Evolutionary conservation across 1,140 invertebrate genomes (phyloP).

Genomic region (Eupristina koningsbergeri): DNA sequence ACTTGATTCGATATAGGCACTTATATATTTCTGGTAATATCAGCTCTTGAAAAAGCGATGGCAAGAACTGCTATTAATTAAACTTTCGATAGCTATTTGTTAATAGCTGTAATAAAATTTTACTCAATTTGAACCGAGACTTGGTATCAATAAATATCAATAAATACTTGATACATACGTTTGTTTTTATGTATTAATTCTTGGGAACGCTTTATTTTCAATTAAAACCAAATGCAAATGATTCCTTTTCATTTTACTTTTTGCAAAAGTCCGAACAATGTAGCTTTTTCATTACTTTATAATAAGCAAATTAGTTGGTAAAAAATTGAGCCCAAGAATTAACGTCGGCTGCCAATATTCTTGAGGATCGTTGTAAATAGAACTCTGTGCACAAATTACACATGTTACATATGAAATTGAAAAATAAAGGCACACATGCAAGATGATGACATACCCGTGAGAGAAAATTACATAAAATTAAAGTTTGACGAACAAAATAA

Average conservation of each 20-base stretch:
- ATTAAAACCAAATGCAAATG: not conserved
- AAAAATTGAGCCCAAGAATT: not conserved
- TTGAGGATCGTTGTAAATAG: not conserved
- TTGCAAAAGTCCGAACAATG: not conserved
- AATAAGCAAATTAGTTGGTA: not conserved
- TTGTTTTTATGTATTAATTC: not conserved
- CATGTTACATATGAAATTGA: not conserved
- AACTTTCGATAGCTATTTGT: not conserved
- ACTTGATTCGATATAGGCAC: not conserved
- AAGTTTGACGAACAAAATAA: not conserved
- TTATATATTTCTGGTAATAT: not conserved
- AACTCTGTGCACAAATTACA: not conserved
- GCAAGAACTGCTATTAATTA: not conserved
- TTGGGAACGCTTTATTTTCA: not conserved
- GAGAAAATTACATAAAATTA: slow-evolving; percentile 19
- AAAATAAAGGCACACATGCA: not conserved
- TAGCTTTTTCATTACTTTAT: not conserved
- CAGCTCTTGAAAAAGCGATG: not conserved
- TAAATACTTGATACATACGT: slow-evolving; percentile 3
- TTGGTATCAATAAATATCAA: not conserved
- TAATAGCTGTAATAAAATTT: not conserved
- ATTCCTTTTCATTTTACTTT: not conserved
- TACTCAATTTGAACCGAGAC: not conserved
- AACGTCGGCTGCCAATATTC: not conserved
- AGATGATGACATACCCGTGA: not conserved